A percentile compares a stretch with the other conserved stretches of the same genome.
Conservation (phyloP, 2,888 invertebrate species). For the Molorchus minor region DNA sequence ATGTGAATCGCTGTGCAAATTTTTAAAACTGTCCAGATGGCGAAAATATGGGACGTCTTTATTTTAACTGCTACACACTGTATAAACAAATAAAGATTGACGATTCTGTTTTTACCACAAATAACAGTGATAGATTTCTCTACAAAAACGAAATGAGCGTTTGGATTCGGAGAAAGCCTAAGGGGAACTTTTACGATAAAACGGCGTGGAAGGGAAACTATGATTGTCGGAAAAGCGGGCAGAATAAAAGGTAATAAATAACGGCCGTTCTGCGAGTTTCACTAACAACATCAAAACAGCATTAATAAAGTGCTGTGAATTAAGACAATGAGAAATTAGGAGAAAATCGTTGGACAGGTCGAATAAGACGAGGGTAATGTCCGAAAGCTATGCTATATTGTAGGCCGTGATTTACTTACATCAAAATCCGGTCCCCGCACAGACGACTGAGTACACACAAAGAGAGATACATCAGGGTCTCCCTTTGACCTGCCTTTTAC, state of each 20-base stretch:
- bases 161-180: constrained; percentile 48
- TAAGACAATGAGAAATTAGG: constrained; percentile 26
- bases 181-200: constrained; percentile 60
- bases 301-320: constrained; percentile 37
- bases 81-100: no score
- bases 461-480: constrained; percentile 56
- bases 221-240: constrained; percentile 61
- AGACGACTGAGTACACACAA: constrained; percentile 59
- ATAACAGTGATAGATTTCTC: no score
- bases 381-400: constrained; percentile 32
- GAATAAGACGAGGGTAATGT: constrained; percentile 42
- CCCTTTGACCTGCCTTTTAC: constrained; percentile 55
- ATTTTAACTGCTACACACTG: no score
- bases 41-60: no score
- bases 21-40: no score
- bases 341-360: constrained; percentile 40
- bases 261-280: constrained; percentile 46
- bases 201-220: constrained; percentile 58
- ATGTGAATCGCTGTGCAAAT: no score
- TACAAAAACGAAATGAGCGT: constrained; percentile 48
- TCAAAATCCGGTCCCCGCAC: constrained; percentile 50
- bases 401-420: constrained; percentile 24
- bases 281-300: constrained; percentile 44
- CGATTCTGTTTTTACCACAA: no score
- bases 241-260: constrained; percentile 58